A percentile compares a stretch with the other conserved stretches of the same genome.
These are phyloP conservation scores for Byasa hedistus DNA, from an alignment of 2,888 invertebrate species.

Conservation along the genomic window DNA sequence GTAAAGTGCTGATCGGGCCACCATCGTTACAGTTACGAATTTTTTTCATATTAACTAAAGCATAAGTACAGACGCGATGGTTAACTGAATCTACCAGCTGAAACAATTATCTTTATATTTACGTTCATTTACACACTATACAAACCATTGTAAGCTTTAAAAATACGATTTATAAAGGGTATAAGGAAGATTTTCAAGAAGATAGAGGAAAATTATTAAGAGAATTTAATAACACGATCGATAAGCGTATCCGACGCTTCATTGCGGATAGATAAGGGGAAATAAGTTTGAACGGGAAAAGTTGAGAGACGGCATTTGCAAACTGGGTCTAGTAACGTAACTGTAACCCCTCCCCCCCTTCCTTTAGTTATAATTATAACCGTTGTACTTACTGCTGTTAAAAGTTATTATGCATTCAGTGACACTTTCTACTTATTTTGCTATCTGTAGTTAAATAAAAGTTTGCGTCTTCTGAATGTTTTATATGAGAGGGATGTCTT, in stretches of 20 bases:
- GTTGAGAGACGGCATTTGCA: constrained; percentile 47
- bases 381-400: background rate
- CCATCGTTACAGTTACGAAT: constrained; percentile 8
- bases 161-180: no score
- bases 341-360: constrained; percentile 33
- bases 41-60: background rate
- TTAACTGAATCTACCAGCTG: no score
- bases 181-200: background rate
- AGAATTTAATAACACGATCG: constrained; percentile 16
- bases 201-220: constrained; percentile 8
- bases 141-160: background rate
- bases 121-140: background rate
- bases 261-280: constrained; percentile 40
- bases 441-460: no score
- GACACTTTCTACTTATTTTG: no score
- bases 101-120: no score
- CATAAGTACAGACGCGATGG: no score
- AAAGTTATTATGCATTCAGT: background rate
- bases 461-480: no score
- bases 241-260: constrained; percentile 10
- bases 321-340: constrained; percentile 32
- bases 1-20: constrained; percentile 1
- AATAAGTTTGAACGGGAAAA: constrained; percentile 77
- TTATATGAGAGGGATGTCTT: no score
- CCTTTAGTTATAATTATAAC: constrained; percentile 35